Percentiles rank a stretch among this genome's conserved stretches.
Evolutionary conservation across 2,888 invertebrate species (phyloP).

Genomic region (Arge pagana): DNA sequence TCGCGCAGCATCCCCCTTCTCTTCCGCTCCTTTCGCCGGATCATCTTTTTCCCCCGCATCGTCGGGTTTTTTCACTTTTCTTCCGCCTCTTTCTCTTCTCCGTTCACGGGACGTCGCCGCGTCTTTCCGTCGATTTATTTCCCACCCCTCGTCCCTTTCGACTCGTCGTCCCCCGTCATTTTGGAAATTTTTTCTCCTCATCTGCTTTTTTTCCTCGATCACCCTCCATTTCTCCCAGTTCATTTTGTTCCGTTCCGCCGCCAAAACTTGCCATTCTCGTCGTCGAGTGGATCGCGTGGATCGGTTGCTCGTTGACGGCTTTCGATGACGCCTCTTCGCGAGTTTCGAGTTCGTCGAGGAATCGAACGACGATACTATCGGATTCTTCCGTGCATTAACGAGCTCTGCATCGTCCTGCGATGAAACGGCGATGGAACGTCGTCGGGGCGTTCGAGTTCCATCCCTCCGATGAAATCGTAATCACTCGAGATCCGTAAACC

Average conservation of each 20-base stretch:
- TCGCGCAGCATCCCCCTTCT: conserved; percentile 13
- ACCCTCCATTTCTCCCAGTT: conserved; percentile 20
- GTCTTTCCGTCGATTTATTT: not conserved
- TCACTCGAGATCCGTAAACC: conserved; percentile 10
- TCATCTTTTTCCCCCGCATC: too few species aligned
- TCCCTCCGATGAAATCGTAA: conserved; percentile 15
- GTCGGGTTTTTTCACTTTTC: too few species aligned
- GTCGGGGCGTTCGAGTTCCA: too few species aligned
- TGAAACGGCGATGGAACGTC: too few species aligned
- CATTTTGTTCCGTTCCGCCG: too few species aligned
- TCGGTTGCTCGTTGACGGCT: conserved; percentile 7
- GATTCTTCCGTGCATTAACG: too few species aligned
- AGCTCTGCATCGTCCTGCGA: too few species aligned
- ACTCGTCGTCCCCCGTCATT: not conserved
- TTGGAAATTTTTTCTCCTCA: not conserved
- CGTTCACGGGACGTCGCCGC: not conserved
- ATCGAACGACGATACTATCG: conserved; percentile 25
- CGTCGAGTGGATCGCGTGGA: too few species aligned
- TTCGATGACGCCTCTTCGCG: conserved; percentile 25
- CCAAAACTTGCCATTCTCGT: conserved; percentile 27
- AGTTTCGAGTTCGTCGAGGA: conserved; percentile 30
- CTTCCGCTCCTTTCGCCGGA: too few species aligned
- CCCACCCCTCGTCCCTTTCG: not conserved
- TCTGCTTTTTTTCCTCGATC: conserved; percentile 9
- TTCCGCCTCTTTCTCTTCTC: conserved; percentile 1